Base-by-base conservation (phyloP, 1,140 invertebrate species). In the Procambarus clarkii region DNA sequence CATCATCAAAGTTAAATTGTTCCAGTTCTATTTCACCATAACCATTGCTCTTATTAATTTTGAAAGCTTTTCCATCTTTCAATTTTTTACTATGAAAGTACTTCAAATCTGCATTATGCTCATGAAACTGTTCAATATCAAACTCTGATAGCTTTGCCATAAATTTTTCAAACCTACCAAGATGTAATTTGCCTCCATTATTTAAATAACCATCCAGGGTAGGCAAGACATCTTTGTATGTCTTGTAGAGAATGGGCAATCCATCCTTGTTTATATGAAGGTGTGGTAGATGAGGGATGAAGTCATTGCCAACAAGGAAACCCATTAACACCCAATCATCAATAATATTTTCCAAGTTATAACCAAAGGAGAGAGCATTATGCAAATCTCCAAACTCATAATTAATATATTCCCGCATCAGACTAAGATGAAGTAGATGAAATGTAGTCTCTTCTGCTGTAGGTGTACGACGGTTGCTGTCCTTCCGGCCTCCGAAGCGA, bases 231-330 rank as follows among this genome's bases (percentile, higher is more conserved):
- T 96, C 95, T 94, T 97, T 98, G 94, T 99, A 99, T 2, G 97
- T 97, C 93, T 96, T 96, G 95, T 98, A 99, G 64, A 99, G 95
- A 71, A 97, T 94, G 0, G 97, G 97, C 79, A 99, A 94, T 58
- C 98, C 98, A 94, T 98, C 98, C 94, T 97, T 97, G 86, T 96
- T 96, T 93, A 99, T 99, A 94, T 99, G 98, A 94, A 99, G 95
- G 94, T 98, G 96, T 50, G 98, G 98, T 85, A 99, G 95, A 95
- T 99, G 96, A 0, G 98, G 98, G 93, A 99, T 97, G 94, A 99
- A 99, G 95, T 99, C 98, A 95, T 99, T 99, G 76, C 98, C 98
- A 8, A 99, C 97, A 48, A 99, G 95, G 94, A 99, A 99, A 2
- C 98, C 97, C 97, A 99, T 93, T 18, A 91, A 18, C 8, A 94